A percentile compares a stretch with the other conserved stretches of the same genome.
Conservation (phyloP, 2,888 invertebrate species). For the Polia nebulosa region DNA sequence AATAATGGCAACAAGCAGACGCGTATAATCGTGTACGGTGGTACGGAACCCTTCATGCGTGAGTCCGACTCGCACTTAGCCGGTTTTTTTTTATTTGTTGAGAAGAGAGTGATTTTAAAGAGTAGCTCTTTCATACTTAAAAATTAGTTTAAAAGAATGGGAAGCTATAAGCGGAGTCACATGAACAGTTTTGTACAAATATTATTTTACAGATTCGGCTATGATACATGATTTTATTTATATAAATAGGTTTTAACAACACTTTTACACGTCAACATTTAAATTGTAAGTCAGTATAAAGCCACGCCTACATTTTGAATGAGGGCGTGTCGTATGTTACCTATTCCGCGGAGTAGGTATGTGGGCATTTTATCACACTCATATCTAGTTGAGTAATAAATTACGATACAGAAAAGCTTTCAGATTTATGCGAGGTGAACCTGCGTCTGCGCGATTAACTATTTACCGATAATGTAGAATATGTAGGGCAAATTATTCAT, state of each 20-base stretch:
- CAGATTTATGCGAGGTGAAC: conserved; percentile 23
- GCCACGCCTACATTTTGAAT: conserved; percentile 43
- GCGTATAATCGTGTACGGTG: no score
- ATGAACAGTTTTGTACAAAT: neutral
- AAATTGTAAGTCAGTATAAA: conserved; percentile 18
- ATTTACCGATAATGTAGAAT: conserved; percentile 41
- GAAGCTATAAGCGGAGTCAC: neutral
- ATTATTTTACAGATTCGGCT: neutral
- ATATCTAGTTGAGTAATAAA: conserved; percentile 60
- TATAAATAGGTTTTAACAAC: no score
- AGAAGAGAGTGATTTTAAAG: conserved; percentile 5
- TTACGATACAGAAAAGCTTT: conserved; percentile 58
- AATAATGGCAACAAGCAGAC: no score
- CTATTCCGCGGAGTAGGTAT: conserved; percentile 26
- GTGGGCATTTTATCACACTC: conserved; percentile 63
- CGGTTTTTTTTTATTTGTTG: conserved; percentile 5
- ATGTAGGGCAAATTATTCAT: conserved; percentile 48
- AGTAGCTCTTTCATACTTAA: neutral
- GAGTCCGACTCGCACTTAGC: no score
- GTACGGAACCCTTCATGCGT: no score
- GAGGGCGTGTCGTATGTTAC: conserved; percentile 45
- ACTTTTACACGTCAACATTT: no score
- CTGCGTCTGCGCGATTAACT: conserved; percentile 27
- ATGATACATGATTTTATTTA: no score
- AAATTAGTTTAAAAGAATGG: neutral